Evolutionary conservation across 2,113 vertebrate species (phyloP), one percentile per base, ranked within the genome.

Genomic region (Saccopteryx leptura): DNA sequence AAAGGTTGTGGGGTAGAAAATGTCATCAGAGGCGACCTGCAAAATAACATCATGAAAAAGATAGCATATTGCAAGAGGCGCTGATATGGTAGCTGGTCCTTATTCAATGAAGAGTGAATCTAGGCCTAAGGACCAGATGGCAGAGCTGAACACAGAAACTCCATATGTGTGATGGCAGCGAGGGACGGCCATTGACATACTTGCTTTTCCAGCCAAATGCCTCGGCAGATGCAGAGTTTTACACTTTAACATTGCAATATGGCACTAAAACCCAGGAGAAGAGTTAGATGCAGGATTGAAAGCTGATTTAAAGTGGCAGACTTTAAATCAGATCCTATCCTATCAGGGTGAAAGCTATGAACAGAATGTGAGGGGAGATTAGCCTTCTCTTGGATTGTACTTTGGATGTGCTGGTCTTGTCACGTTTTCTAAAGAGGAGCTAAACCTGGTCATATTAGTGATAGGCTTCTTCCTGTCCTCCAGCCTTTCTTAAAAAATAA

Each of bases 171-270:
- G 98, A 97, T 98, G 98, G 98, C 97, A 98, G 95, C 96, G 9
- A 98, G 98, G 98, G 98, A 98, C 94, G 94, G 94, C 90, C 97
- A 23, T 97, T 98, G 98, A 98, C 98, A 98, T 98, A 98, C 97
- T 98, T 98, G 98, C 96, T 98, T 98, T 98, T 98, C 97, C 97
- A 98, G 98, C 98, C 98, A 98, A 99, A 98, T 98, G 98, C 97
- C 97, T 98, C 91, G 46, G 97, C 98, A 98, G 98, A 99, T 98
- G 98, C 97, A 98, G 98, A 98, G 93, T 98, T 98, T 98, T 98
- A 98, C 98, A 98, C 98, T 98, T 98, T 98, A 98, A 98, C 98
- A 97, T 98, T 97, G 97, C 98, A 98, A 98, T 99, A 98, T 98
- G 98, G 97, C 98, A 98, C 91, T 96, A 97, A 98, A 98, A 97